Conservation (phyloP, 1,140 invertebrate genomes). For the Cherax destructor region DNA sequence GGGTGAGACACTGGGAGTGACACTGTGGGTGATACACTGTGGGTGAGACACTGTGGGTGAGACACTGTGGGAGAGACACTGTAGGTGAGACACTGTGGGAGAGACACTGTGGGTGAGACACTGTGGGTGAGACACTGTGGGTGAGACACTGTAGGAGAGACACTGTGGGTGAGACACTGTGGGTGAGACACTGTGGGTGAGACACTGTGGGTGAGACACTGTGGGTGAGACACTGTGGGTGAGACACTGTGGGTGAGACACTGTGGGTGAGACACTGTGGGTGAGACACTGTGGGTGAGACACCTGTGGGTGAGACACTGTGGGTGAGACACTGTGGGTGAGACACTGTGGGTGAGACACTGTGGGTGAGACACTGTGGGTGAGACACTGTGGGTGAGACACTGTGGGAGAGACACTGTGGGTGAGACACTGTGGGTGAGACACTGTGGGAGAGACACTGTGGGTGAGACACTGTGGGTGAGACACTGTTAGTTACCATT, state of each 20-base stretch:
- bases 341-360: too few species aligned
- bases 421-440: neutral
- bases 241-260: conserved; percentile 1
- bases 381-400: neutral
- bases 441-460: neutral
- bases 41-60: too few species aligned
- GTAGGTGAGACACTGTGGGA: neutral
- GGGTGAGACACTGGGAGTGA: neutral
- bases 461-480: neutral
- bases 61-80: too few species aligned
- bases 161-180: too few species aligned
- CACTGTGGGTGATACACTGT: too few species aligned
- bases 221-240: neutral
- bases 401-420: neutral
- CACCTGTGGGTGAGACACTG: neutral
- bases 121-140: neutral
- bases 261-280: neutral
- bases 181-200: neutral
- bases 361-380: too few species aligned
- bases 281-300: neutral
- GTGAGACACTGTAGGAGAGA: neutral
- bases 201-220: neutral
- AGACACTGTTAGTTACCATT: too few species aligned
- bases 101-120: neutral
- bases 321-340: neutral